phyloP scores from a whole-genome alignment of 2,113 vertebrate species.

The Xiphophorus maculatus region DNA sequence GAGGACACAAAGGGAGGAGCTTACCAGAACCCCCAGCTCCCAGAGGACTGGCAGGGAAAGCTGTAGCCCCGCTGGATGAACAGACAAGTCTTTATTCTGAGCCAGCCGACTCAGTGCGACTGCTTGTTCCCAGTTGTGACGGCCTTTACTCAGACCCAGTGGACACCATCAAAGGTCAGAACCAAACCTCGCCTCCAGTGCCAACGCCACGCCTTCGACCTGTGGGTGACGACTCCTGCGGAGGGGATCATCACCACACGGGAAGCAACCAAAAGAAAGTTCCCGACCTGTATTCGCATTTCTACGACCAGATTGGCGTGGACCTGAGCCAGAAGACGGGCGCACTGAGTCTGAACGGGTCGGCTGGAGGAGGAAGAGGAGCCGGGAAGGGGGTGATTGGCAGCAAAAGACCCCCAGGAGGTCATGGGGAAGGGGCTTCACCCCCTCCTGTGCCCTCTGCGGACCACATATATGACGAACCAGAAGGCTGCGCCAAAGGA shows the following conservation, averaged over 20 bases:
- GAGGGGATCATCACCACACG: conserved; percentile 29
- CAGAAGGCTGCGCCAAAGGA: conserved; percentile 82
- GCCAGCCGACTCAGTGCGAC: conserved; percentile 88
- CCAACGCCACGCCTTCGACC: conserved; percentile 65
- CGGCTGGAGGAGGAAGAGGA: conserved; percentile 23
- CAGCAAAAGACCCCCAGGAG: conserved; percentile 44
- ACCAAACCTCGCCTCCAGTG: conserved; percentile 32
- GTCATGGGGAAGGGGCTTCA: conserved; percentile 38
- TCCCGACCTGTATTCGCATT: conserved; percentile 73
- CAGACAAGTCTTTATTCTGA: conserved; percentile 84
- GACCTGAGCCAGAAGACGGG: conserved; percentile 67
- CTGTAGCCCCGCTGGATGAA: conserved; percentile 63
- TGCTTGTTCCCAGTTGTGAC: conserved; percentile 69
- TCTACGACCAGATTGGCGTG: conserved; percentile 80
- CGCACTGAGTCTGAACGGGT: conserved; percentile 62
- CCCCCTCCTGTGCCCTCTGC: not conserved
- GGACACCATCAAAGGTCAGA: conserved; percentile 82
- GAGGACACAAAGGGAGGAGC: conserved; percentile 76
- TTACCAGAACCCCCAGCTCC: conserved; percentile 84
- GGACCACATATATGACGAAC: conserved; percentile 95
- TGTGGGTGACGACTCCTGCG: conserved; percentile 59
- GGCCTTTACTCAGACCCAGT: conserved; percentile 90
- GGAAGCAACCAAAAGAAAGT: conserved; percentile 48
- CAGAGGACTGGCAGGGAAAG: conserved; percentile 58
- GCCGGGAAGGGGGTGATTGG: conserved; percentile 6